A percentile compares a stretch with the other conserved stretches of the same genome.
These are phyloP conservation scores for Colaptes auratus DNA, from an alignment of 2,113 vertebrate species.

Conservation along the genomic window DNA sequence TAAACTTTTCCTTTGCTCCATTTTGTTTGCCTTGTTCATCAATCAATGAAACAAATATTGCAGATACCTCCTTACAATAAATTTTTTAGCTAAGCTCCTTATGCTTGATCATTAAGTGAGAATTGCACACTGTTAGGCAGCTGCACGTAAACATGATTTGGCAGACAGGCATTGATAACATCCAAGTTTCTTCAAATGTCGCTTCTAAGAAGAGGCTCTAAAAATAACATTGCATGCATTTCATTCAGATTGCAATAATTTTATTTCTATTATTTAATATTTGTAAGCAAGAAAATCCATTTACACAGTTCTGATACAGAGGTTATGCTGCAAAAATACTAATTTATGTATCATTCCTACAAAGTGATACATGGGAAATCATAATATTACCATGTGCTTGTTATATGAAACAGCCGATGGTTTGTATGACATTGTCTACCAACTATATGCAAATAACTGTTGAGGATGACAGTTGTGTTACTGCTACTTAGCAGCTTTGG, in stretches of 20 bases:
- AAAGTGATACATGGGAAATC: neutral
- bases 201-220: neutral
- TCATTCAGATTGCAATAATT: neutral
- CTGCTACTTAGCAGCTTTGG: constrained; percentile 49
- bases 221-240: neutral
- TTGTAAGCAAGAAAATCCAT: neutral
- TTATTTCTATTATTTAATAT: neutral
- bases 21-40: neutral
- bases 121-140: neutral
- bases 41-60: neutral
- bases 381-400: constrained; percentile 30
- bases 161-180: neutral
- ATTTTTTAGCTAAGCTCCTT: neutral
- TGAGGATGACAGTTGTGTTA: constrained; percentile 12
- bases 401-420: neutral
- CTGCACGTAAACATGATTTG: neutral
- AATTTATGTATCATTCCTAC: neutral
- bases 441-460: neutral
- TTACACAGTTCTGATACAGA: neutral
- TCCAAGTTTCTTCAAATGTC: neutral
- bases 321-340: neutral
- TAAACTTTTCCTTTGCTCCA: neutral
- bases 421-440: neutral
- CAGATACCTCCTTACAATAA: neutral
- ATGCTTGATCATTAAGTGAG: neutral